Evolutionary conservation across 2,888 invertebrate genomes (phyloP).

Genomic region (Phaedon cochleariae): DNA sequence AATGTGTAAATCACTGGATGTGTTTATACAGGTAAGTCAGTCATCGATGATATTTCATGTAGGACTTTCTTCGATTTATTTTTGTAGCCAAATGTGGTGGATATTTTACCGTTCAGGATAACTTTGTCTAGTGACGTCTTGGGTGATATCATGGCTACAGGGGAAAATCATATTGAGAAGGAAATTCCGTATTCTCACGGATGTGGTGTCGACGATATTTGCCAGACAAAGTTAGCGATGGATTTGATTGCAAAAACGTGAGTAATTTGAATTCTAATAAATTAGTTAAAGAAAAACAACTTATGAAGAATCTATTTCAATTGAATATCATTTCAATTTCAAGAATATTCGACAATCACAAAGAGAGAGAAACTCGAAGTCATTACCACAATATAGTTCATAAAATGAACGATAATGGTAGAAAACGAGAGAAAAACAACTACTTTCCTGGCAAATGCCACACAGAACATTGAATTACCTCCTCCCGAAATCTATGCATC

Average conservation of each 20-base stretch:
- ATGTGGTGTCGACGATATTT: constrained; percentile 45
- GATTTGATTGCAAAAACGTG: constrained; percentile 30
- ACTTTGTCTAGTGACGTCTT: constrained; percentile 23
- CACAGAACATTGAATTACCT: no score
- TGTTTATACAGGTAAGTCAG: constrained; percentile 31
- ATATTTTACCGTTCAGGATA: constrained; percentile 39
- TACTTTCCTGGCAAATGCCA: no score
- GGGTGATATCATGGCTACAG: constrained; percentile 34
- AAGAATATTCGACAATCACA: no score
- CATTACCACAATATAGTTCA: no score
- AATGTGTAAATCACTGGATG: constrained; percentile 15
- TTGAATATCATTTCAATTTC: no score
- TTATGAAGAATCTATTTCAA: neutral
- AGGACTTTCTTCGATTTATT: neutral
- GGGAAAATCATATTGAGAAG: constrained; percentile 30
- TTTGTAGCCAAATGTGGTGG: constrained; percentile 31
- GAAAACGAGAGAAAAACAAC: no score
- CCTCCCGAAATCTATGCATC: no score
- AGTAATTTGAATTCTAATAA: constrained; percentile 1
- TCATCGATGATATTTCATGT: no score
- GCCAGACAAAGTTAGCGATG: constrained; percentile 41
- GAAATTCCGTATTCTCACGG: constrained; percentile 43
- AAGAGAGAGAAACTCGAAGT: no score
- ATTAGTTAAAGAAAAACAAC: neutral
- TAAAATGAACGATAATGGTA: no score